Evolutionary conservation across 1,140 invertebrate genomes (phyloP), one percentile per base, ranked within the genome.

Genomic region (Drosophila triauraria): DNA sequence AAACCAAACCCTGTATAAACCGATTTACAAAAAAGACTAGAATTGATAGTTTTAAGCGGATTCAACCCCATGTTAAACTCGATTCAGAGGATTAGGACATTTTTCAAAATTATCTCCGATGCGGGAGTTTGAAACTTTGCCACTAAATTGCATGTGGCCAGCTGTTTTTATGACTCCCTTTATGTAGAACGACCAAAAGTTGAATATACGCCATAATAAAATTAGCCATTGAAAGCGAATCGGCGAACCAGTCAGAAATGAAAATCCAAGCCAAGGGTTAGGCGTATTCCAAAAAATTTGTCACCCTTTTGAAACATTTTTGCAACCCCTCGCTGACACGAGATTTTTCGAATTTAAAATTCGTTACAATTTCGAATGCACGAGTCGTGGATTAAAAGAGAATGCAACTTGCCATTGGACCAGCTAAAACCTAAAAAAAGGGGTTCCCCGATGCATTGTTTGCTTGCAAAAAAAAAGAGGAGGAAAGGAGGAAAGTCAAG

Each of bases 161-260:
- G 85, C 85, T 88, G 85, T 82, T 88, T 88, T 88, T 88, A 90
- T 79, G 85, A 90, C 79, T 87, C 75, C 40, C 57, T 56, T 59
- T 78, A 61, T 64, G 54, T 68, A 70, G 77, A 48, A 79, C 38
- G 72, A 10, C 35, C 15, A 6, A 58, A 70, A 70, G 69, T 71
- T 42, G 51, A 68, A 63, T 61, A 60, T 64, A 53, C 77, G 79
- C 63, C 46, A 60, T 79, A 75, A 90, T 85, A 88, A 82, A 88
- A 91, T 88, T 90, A 90, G 85, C 81, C 47, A 65, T 57, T 57
- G 87, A 48, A 51, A 48, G 75, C 50, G 60, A 40, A 64, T 47
- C 47, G 60, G 50, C 58, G 43, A 77, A 81, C 59, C 54, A 69
- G 68, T 40, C 61, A 77, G 64, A 67, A 63, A 68, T 64, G 13